phyloP scores from a whole-genome alignment of 2,797 vertebrate species.

The Sebastes diaconus region DNA sequence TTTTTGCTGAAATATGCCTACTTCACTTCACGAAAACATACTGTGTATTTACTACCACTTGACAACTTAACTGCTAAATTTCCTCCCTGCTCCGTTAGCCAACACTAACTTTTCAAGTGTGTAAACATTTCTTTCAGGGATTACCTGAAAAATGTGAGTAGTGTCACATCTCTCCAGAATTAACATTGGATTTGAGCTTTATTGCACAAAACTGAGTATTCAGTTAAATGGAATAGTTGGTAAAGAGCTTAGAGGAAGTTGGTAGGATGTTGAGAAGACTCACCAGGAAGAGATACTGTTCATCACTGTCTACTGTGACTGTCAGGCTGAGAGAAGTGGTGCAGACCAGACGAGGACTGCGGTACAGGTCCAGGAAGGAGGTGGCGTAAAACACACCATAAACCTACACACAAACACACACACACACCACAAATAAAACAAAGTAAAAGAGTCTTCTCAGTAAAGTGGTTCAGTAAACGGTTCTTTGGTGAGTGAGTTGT shows the following conservation, averaged over 20 bases:
- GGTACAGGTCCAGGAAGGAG: conserved; percentile 93
- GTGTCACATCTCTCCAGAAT: not conserved
- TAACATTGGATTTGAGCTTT: not conserved
- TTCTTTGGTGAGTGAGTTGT: not conserved
- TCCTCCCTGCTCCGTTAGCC: too few species aligned
- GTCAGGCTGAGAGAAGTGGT: conserved; percentile 82
- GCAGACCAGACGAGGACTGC: conserved; percentile 81
- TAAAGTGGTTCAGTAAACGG: not conserved
- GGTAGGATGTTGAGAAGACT: conserved; percentile 23
- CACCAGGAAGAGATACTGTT: conserved; percentile 96
- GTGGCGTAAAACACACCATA: conserved; percentile 95
- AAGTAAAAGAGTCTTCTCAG: not conserved
- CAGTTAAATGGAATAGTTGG: not conserved
- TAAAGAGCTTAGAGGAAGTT: not conserved
- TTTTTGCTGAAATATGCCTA: too few species aligned
- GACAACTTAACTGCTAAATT: too few species aligned
- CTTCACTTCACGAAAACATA: too few species aligned
- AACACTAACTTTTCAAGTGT: not conserved
- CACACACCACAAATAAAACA: not conserved
- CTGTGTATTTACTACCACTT: too few species aligned
- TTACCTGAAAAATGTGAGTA: not conserved
- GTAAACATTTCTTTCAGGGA: too few species aligned
- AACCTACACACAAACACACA: conserved; percentile 72
- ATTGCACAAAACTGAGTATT: not conserved
- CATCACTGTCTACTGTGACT: conserved; percentile 87